phyloP scores from a whole-genome alignment of 2,888 invertebrate genomes.

The Drosophila eohydei region DNA sequence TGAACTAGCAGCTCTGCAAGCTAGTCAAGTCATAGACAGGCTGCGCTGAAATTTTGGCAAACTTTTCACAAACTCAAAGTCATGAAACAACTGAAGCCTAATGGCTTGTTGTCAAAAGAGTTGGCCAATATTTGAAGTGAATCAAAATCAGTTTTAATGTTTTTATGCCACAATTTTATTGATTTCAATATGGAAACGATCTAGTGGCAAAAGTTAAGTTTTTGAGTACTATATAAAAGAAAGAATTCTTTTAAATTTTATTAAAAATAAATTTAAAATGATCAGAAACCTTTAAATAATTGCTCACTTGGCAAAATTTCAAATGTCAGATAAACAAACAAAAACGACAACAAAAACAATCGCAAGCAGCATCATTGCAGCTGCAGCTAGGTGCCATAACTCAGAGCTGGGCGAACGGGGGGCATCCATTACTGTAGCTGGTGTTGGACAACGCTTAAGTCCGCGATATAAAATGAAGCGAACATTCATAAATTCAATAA shows the following conservation, averaged over 20 bases:
- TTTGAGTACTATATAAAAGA: too few species aligned
- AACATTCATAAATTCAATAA: slow-evolving; percentile 81
- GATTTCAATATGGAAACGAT: too few species aligned
- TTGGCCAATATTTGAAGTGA: too few species aligned
- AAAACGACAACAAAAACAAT: slow-evolving; percentile 40
- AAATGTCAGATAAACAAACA: slow-evolving; percentile 39
- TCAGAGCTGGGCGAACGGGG: slow-evolving; percentile 52
- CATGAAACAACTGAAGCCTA: too few species aligned
- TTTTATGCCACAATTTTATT: too few species aligned
- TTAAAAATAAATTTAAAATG: neutral
- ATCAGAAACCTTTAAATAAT: neutral
- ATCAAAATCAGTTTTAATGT: too few species aligned
- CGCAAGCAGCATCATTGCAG: slow-evolving; percentile 40
- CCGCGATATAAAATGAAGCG: slow-evolving; percentile 71
- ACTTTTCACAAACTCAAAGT: too few species aligned
- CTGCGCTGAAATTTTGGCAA: too few species aligned
- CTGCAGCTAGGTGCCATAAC: slow-evolving; percentile 21
- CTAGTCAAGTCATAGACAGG: too few species aligned
- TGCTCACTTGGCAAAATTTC: neutral
- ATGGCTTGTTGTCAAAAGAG: too few species aligned
- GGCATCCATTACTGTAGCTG: slow-evolving; percentile 75
- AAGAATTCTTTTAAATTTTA: neutral
- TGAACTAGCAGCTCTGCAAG: too few species aligned
- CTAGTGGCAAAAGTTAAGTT: too few species aligned
- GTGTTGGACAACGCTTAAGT: slow-evolving; percentile 74